Evolutionary conservation across 2,797 vertebrate genomes (phyloP), one percentile per base, ranked within the genome.

Genomic region (Nothura maculosa): DNA sequence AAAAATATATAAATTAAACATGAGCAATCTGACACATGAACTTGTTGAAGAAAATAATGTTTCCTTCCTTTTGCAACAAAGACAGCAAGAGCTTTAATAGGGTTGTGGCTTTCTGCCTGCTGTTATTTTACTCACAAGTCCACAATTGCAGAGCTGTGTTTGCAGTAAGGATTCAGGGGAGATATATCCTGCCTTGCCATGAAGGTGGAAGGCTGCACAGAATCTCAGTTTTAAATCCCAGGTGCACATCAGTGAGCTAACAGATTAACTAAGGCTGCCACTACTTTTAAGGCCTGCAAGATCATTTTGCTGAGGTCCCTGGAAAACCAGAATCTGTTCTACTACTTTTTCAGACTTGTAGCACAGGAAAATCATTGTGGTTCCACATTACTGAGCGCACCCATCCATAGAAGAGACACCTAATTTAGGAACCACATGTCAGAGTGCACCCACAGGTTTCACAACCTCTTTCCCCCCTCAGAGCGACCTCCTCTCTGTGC

Each of bases 1-100:
- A 85, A 92, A 91, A 87, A 85, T 60, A 91, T 19, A 90, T 83
- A 84, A 91, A 85, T 87, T 30, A 85, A 78, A 57, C 81, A 72
- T 4, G 36, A 75, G 93, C 92, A 90, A 86, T 52, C 55, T 75
- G 73, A 84, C 74, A 63, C 72, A 69, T 20, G 38, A 54, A 54
- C 16, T 20, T 22, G 36, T 40, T 17, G 10, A 28, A 54, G 36
- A 40, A 70, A 63, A 40, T 67, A 90, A 73, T 0, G 1, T 61
- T 32, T 85, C 67, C 57, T 83, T 85, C 63, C 32, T 62, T 69
- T 86, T 79, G 38, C 38, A 84, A 55, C 36, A 73, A 70, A 75
- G 20, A 80, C 22, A 77, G 63, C 45, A 67, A 81, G 47, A 43
- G 60, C 61, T 86, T 84, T 68, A 90, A 81, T 87, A 57, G 20